Evolutionary conservation across 2,113 vertebrate genomes (phyloP).

Genomic region (Solenodon paradoxus): DNA sequence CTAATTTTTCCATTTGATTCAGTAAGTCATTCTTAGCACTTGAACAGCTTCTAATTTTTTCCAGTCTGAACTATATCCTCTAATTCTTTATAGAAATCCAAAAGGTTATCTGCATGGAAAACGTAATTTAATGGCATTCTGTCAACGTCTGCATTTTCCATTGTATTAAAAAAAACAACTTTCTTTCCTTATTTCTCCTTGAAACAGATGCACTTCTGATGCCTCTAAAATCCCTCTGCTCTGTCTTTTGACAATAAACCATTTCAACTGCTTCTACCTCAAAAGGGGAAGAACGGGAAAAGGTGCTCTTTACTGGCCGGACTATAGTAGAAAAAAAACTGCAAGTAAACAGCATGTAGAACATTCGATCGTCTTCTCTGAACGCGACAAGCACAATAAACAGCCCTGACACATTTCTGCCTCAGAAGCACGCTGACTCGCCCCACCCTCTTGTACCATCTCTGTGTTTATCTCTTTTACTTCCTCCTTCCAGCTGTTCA

Average conservation of each 20-base stretch:
- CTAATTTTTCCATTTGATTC: background rate
- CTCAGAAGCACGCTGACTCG: background rate
- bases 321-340: background rate
- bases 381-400: background rate
- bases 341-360: conserved; percentile 59
- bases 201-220: background rate
- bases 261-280: background rate
- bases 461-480: conserved; percentile 20
- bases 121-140: background rate
- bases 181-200: background rate
- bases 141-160: background rate
- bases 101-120: background rate
- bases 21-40: background rate
- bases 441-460: background rate
- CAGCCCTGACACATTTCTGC: background rate
- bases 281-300: conserved; percentile 33
- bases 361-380: conserved; percentile 44
- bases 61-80: background rate
- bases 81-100: conserved; percentile 1
- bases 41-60: conserved; percentile 1
- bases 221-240: conserved; percentile 21
- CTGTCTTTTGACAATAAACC: conserved; percentile 15
- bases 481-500: conserved; percentile 68
- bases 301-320: conserved; percentile 35
- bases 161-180: background rate